Conservation (phyloP, 2,113 vertebrate genomes). For the Rhinichthys klamathensis region DNA sequence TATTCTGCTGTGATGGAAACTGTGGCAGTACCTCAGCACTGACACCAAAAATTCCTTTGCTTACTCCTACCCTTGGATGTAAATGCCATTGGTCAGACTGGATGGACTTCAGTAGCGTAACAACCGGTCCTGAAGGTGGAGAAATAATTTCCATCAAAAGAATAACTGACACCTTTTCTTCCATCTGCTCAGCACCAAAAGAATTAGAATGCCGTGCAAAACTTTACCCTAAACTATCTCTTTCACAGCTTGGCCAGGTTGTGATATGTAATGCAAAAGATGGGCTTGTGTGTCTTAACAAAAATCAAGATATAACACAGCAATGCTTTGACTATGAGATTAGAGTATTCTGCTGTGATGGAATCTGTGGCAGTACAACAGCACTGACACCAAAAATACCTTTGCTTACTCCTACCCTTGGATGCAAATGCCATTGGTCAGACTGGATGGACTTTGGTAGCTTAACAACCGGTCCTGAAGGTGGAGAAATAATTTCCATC, state of each 20-base stretch:
- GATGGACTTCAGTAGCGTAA: slow-evolving; percentile 42
- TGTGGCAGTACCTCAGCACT: background rate
- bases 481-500: slow-evolving; percentile 53
- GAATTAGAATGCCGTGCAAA: slow-evolving; percentile 53
- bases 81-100: slow-evolving; percentile 42
- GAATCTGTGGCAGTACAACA: background rate
- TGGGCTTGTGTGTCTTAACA: slow-evolving; percentile 67
- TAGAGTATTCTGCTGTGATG: slow-evolving; percentile 60
- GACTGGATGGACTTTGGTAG: slow-evolving; percentile 45
- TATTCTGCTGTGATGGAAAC: slow-evolving; percentile 33
- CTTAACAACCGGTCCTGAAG: slow-evolving; percentile 40
- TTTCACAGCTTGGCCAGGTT: slow-evolving; percentile 59
- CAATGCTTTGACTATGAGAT: slow-evolving; percentile 68
- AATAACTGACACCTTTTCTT: slow-evolving; percentile 36
- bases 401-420: background rate
- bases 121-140: slow-evolving; percentile 48
- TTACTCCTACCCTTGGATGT: background rate
- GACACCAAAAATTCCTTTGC: background rate
- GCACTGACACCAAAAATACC: background rate
- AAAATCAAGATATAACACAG: slow-evolving; percentile 58
- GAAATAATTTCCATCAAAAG: slow-evolving; percentile 44
- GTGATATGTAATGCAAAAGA: slow-evolving; percentile 49
- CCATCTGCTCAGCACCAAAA: slow-evolving; percentile 39
- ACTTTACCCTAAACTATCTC: background rate
- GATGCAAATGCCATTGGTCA: slow-evolving; percentile 31